Evolutionary conservation across 1,140 invertebrate genomes (phyloP), one percentile per base, ranked within the genome.

Genomic region (Agrypnia vestita): DNA sequence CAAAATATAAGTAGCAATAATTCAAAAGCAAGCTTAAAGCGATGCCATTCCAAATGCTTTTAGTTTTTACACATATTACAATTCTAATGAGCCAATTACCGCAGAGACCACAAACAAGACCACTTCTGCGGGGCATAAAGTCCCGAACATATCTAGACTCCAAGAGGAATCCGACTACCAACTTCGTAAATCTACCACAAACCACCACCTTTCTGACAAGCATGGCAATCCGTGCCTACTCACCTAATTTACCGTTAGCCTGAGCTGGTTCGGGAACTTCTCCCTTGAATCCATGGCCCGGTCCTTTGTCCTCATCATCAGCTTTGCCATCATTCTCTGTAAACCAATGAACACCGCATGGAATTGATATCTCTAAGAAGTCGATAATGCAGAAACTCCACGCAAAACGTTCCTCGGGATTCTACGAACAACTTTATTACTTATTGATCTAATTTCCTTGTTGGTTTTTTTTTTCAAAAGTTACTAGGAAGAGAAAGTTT

Each of bases 291-390:
- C 62, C n/a, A 9, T 12, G 46, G 46, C 15, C 75, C 13, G 10
- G 15, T 17, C 35, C 53, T 43, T 8, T 44, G 56, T 46, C 46
- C 15, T 51, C 75, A 17, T 25, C 61, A 21, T 51, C 55, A n/a
- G 72, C 51, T 35, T 47, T 74, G 72, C 72, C 25, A 46, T 74
- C 76, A 72, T 56, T 78, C 44, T 78, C 76, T 78, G 76, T 43
- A 78, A 78, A 44, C 21, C 61, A 77, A 77, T 21, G 3, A 72
- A 74, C 72, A 56, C 19, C n/a, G 71, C 4, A 74, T 59, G 55
- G 43, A 47, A 47, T 69, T n/a, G 64, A 47, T 69, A 11, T 12
- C 55, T 59, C 17, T 59, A 17, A 59, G 12, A 35, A 35, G 25
- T 35, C 25, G 25, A 35, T 35, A 35, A 35, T 35, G 25, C 25